phyloP scores from a whole-genome alignment of 2,797 vertebrate species.

The Parauchenoglanis ngamensis region DNA sequence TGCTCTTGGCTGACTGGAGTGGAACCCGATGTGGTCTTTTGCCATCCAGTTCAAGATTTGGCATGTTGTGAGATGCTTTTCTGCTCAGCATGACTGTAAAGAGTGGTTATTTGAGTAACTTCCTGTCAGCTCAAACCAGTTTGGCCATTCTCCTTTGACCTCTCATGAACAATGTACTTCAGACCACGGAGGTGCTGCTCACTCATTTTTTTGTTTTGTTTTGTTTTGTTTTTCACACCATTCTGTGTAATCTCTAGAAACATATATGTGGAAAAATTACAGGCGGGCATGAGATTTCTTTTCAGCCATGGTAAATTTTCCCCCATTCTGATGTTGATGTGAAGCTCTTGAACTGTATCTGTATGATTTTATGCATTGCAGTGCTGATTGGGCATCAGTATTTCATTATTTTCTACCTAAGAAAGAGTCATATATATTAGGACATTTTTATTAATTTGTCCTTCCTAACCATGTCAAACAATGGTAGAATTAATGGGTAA shows the following conservation, averaged over 20 bases:
- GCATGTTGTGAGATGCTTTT: constrained; percentile 1
- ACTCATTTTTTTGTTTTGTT: not conserved
- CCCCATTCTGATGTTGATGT: not conserved
- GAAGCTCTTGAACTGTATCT: not conserved
- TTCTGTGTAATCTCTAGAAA: not conserved
- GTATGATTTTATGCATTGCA: not conserved
- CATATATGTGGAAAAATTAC: not conserved
- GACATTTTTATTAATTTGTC: not conserved
- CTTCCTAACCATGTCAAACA: too few relatives aligned
- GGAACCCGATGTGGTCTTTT: not conserved
- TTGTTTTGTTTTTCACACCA: not conserved
- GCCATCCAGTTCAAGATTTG: not conserved
- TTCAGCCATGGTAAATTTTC: not conserved
- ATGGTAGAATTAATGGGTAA: not conserved
- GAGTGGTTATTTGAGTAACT: not conserved
- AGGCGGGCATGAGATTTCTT: not conserved
- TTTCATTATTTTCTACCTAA: not conserved
- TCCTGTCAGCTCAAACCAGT: not conserved
- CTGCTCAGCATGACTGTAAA: not conserved
- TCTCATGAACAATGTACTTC: not conserved
- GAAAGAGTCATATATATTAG: not conserved
- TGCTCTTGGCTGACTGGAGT: not conserved
- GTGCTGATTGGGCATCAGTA: not conserved
- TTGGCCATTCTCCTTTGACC: not conserved
- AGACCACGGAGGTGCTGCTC: not conserved